Base-by-base conservation (phyloP, 2,797 vertebrate genomes). In the Cyclura pinguis region DNA sequence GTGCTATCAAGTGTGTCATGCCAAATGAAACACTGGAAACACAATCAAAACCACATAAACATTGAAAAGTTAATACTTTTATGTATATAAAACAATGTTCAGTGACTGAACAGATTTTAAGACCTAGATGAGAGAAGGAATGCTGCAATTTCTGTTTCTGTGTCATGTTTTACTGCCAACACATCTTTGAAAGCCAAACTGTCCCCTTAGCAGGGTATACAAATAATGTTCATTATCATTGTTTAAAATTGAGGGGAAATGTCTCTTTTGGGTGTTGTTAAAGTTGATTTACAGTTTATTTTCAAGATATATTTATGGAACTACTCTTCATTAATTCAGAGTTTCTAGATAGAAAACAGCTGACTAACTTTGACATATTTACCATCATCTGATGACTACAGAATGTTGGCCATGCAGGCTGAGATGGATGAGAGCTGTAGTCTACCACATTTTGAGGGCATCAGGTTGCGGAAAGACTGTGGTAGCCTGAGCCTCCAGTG, bases 1-100 rank as follows among this genome's bases (percentile, higher is more conserved):
- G 72, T 0, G 16, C 87, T 89, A 77, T 84, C n/a, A 90, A 93
- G 67, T 24, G 69, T 64, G 9, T 0, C 8, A 0, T 16, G 87
- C 94, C 93, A 95, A 94, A 87, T 77, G 92, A 95, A 95, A 94
- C 91, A 91, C 0, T 92, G 91, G 85, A 84, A 90, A 81, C 88
- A 95, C 93, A 93, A 91, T 87, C 59, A 86, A 95, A 90, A 94
- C 91, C 87, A 10, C 59, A 27, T 27, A 91, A 94, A 95, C 86
- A 80, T 74, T 62, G 89, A 89, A 87, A 89, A 84, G 69, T 78
- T 82, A 80, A 42, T 35, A 69, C 89, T 93, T 93, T 57, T 93
- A 89, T 92, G 64, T 83, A 85, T 64, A 67, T 80, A 24, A 89
- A 89, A 88, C 57, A 89, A 55, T 62, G 76, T 0, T 0, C 24